Percentiles rank a stretch among this genome's conserved stretches.
phyloP scores from a whole-genome alignment of 2,888 invertebrate genomes.

The Fragum sueziense region DNA sequence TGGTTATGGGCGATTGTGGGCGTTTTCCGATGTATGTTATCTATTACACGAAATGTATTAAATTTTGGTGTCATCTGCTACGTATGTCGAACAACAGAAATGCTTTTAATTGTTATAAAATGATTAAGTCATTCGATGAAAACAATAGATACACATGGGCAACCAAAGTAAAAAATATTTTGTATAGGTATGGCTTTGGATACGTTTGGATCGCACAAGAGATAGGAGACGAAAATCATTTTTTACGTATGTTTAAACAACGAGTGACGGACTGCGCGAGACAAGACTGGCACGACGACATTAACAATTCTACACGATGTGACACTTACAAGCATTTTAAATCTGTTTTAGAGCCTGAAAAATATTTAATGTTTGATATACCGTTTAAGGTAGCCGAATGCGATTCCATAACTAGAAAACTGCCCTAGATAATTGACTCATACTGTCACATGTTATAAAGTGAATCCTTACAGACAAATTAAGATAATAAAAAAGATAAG shows the following conservation, averaged over 20 bases:
- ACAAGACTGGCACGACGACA: constrained; percentile 11
- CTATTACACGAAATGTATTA: background rate
- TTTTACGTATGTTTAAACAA: constrained; percentile 22
- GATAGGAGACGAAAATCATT: constrained; percentile 17
- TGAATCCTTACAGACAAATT: constrained; percentile 2
- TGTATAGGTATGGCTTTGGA: constrained; percentile 24
- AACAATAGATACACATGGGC: constrained; percentile 30
- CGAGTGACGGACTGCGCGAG: constrained; percentile 1
- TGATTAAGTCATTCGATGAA: constrained; percentile 15
- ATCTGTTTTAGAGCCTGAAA: constrained; percentile 22
- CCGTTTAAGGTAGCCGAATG: constrained; percentile 2
- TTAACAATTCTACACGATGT: constrained; percentile 10
- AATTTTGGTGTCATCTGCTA: constrained; percentile 20
- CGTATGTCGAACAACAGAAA: constrained; percentile 19
- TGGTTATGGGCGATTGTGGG: background rate
- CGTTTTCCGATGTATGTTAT: no score
- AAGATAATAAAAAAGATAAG: no score
- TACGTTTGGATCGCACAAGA: constrained; percentile 30
- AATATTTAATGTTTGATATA: constrained; percentile 23
- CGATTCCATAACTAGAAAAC: constrained; percentile 14
- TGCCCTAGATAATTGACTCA: constrained; percentile 5
- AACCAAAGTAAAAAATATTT: constrained; percentile 9
- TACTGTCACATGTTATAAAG: background rate
- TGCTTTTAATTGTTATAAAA: constrained; percentile 21
- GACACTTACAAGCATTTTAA: constrained; percentile 22